Evolutionary conservation across 2,797 vertebrate species (phyloP).

Genomic region (Thaleichthys pacificus): DNA sequence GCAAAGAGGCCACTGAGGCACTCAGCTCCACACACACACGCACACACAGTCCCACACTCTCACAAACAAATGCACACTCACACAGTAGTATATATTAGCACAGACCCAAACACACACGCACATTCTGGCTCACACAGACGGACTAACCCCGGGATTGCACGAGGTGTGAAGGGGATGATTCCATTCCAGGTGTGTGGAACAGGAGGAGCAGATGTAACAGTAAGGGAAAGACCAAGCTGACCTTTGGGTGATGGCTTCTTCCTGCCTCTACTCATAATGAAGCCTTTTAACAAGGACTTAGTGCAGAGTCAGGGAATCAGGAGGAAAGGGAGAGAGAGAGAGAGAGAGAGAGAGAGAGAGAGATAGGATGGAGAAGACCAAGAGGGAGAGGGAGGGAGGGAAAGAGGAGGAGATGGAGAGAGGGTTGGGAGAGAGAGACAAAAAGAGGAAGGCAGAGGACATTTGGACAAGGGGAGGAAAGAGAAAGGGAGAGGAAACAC

Average conservation of each 20-base stretch:
- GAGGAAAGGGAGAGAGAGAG: neutral
- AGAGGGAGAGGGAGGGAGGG: neutral
- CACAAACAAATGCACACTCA: neutral
- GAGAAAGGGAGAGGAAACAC: neutral
- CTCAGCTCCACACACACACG: constrained; percentile 22
- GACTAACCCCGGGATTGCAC: too few relatives aligned
- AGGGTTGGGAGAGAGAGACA: neutral
- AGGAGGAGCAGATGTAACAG: constrained; percentile 33
- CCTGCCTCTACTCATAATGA: constrained; percentile 23
- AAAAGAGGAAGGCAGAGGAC: constrained; percentile 15
- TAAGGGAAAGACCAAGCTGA: constrained; percentile 24
- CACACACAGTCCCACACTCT: constrained; percentile 5
- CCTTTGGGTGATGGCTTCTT: constrained; percentile 38
- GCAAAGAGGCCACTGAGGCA: constrained; percentile 37
- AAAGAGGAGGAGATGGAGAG: neutral
- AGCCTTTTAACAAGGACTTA: constrained; percentile 24
- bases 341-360: neutral
- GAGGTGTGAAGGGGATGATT: neutral
- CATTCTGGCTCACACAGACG: neutral
- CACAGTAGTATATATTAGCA: neutral
- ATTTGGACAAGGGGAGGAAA: neutral
- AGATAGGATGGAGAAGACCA: too few relatives aligned
- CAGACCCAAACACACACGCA: too few relatives aligned
- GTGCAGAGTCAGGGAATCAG: constrained; percentile 10
- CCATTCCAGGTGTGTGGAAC: constrained; percentile 1